Base-by-base conservation (phyloP, 30 jellyfish, hydroid and myxozoan genomes). In the Turritopsis rubra region DNA sequence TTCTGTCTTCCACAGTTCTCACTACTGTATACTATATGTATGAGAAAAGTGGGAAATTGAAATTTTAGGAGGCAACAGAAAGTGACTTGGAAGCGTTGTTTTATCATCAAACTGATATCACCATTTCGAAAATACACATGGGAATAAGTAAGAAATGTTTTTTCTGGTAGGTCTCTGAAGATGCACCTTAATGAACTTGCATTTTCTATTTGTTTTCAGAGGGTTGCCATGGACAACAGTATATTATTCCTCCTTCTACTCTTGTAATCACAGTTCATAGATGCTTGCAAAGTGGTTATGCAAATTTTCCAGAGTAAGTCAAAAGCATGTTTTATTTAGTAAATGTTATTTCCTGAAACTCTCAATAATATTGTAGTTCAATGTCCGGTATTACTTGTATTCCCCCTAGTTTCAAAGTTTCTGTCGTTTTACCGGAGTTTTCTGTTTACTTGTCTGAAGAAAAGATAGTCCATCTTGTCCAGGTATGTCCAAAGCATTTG, bases 271-370 rank as follows among this genome's bases (percentile, higher is more conserved):
- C 29, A 21, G 30, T 82, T 29, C 79, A 66, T 24, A 54, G 89
- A 66, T 65, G 89, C 72, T 29, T 82, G 31, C 30, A 82, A 72
- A 25, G 29, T 66, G 89, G 89, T 18, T 82, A 82, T 82, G 89
- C 89, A 5, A 82, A 82, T 7, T 82, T 65, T 65, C 89, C 89
- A 66, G 89, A 82, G 89, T 82, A 82, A 71, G 85, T 54, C 9
- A 0, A 19, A n/a, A 68, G 17, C 0, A 18, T 60, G 19, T 60
- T 60, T 60, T 23, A 18, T 18, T 60, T 60, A 60, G 19, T 23
- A 54, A 54, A 18, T 54, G n/a, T 54, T 54, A 54, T 16, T 18
- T 54, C 72, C n/a, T 54, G 18, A 54, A 54, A 18, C n/a, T 16
- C n/a, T 54, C n/a, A 16, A 75, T n/a, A n/a, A 16, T 23, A 13